These are phyloP conservation scores for Eupsittula cactorum DNA, from an alignment of 2,113 vertebrate genomes.

Conservation along the genomic window DNA sequence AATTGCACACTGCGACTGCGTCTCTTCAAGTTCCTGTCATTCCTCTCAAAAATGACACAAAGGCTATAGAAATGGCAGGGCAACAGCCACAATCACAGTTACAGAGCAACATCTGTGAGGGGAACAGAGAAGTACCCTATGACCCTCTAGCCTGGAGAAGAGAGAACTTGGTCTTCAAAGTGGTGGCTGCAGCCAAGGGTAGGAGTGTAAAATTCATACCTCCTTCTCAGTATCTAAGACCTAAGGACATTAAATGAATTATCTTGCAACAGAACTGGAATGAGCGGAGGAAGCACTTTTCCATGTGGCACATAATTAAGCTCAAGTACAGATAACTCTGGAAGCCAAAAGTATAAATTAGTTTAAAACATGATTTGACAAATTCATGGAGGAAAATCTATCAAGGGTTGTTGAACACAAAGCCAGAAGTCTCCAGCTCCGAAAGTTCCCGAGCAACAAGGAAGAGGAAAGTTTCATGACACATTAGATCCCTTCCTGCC, in stretches of 20 bases:
- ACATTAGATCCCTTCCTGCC: background rate
- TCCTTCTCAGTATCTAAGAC: background rate
- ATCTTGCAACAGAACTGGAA: background rate
- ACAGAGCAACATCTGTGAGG: background rate
- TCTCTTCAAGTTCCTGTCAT: background rate
- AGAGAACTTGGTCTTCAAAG: background rate
- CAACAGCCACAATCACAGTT: background rate
- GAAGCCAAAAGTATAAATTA: background rate
- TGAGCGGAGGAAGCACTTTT: background rate
- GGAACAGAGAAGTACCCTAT: background rate
- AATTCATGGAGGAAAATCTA: background rate
- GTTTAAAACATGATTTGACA: background rate
- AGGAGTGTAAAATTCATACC: background rate
- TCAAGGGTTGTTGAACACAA: background rate
- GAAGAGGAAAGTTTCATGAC: background rate
- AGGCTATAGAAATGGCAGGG: background rate
- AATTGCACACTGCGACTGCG: accelerated
- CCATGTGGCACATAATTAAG: slow-evolving; percentile 19
- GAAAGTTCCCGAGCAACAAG: background rate
- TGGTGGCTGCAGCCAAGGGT: background rate
- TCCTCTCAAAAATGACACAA: background rate
- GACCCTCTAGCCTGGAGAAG: background rate
- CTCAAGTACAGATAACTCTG: slow-evolving; percentile 12
- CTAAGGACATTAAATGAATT: background rate
- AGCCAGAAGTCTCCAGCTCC: background rate